Evolutionary conservation across 2,797 vertebrate species (phyloP), one percentile per base, ranked within the genome.

Genomic region (Poeciliopsis paucimaculata): DNA sequence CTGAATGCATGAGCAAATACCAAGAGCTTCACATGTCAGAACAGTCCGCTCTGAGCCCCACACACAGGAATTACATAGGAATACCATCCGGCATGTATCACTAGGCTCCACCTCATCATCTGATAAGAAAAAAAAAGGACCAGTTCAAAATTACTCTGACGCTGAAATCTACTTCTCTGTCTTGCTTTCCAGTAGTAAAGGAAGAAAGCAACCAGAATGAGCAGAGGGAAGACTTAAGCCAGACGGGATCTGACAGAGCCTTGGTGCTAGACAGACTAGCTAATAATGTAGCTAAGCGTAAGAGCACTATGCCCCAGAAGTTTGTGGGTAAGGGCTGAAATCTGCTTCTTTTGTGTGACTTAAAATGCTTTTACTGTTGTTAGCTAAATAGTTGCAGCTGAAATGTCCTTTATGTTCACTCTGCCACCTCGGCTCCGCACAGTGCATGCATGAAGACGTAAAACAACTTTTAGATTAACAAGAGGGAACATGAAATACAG

Each of bases 231-330:
- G 98, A 99, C 96, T 96, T 98, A 96, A 98, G 95, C 97, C 98
- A 98, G 97, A 96, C 95, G 93, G 97, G 97, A 93, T 95, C 97
- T 94, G 98, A 99, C 95, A 97, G 98, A 96, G 97, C 98, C 93
- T 96, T 99, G 95, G 97, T 99, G 95, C 97, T 99, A 97, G 98
- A 99, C 97, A 98, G 98, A 96, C 96, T 99, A 97, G 97, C 98
- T 96, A 99, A 97, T 97, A 99, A 99, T 96, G 98, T 99, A 96
- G 98, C 98, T 96, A 99, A 98, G 95, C 98, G 98, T 97, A 99
- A 99, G 96, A 99, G 98, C 96, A 99, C 98, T 97, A 98, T 99
- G 98, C 98, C 98, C 97, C 98, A 99, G 97, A 99, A 98, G 97
- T 99, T 99, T 97, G 96, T 99, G 95, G 98, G 98, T 99, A 99